phyloP scores from a whole-genome alignment of 2,113 vertebrate species.

The Triplophysa dalaica region DNA sequence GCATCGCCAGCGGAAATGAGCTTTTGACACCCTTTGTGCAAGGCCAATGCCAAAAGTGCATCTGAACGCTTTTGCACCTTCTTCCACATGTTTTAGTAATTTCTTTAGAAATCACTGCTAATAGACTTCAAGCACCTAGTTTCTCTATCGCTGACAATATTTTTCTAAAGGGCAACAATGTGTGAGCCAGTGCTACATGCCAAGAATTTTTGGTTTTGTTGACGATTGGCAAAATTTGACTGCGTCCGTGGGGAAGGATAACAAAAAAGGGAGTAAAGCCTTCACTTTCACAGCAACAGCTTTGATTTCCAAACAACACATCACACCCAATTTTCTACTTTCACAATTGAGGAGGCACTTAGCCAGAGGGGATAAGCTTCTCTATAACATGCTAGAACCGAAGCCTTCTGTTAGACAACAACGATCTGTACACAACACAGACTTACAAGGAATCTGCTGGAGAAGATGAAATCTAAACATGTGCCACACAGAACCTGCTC shows the following conservation, averaged over 20 bases:
- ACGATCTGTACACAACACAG: slow-evolving; percentile 29
- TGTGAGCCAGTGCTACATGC: slow-evolving; percentile 42
- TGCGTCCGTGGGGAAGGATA: slow-evolving; percentile 12
- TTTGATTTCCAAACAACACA: slow-evolving; percentile 58
- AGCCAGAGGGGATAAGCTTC: slow-evolving; percentile 43
- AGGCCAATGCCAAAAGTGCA: neutral
- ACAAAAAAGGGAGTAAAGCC: slow-evolving; percentile 25
- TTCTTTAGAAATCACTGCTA: slow-evolving; percentile 10
- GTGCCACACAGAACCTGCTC: neutral
- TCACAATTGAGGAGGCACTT: slow-evolving; percentile 53
- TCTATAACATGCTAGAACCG: slow-evolving; percentile 32
- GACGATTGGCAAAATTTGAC: slow-evolving; percentile 50
- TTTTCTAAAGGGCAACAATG: slow-evolving; percentile 41
- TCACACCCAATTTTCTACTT: slow-evolving; percentile 58
- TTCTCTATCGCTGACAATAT: slow-evolving; percentile 18
- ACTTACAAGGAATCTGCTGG: slow-evolving; percentile 14
- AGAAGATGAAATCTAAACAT: neutral
- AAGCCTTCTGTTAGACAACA: slow-evolving; percentile 16
- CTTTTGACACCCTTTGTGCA: neutral
- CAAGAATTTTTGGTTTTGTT: slow-evolving; percentile 35
- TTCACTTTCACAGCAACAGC: slow-evolving; percentile 36
- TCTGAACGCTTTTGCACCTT: neutral
- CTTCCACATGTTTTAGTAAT: neutral
- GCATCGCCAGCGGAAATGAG: neutral
- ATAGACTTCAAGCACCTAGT: slow-evolving; percentile 27